phyloP scores from a whole-genome alignment of 2,888 invertebrate genomes.

The Plebejus anna region DNA sequence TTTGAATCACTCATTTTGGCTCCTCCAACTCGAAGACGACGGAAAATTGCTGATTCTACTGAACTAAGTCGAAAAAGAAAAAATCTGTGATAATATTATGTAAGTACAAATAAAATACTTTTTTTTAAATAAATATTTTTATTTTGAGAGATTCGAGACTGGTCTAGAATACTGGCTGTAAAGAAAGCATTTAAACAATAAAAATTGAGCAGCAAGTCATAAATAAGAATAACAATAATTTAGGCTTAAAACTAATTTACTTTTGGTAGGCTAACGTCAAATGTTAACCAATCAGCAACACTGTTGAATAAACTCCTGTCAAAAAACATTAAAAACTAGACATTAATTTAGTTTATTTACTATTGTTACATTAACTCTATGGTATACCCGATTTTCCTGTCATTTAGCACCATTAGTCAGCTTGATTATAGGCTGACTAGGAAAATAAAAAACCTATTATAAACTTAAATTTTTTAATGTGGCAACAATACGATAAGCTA shows the following conservation, averaged over 20 bases:
- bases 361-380: constrained; percentile 48
- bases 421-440: constrained; percentile 40
- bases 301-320: neutral
- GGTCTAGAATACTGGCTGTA: constrained; percentile 48
- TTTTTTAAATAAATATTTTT: neutral
- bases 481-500: neutral
- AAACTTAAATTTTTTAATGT: neutral
- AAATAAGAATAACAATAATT: constrained; percentile 5
- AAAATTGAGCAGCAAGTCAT: constrained; percentile 9
- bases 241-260: constrained; percentile 5
- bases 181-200: constrained; percentile 41
- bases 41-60: too few species aligned
- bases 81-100: neutral
- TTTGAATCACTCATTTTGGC: neutral
- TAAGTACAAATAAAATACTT: neutral
- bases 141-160: constrained; percentile 31
- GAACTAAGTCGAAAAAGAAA: neutral
- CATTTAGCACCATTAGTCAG: constrained; percentile 69
- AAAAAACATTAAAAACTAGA: neutral
- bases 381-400: constrained; percentile 43
- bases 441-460: neutral
- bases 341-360: constrained; percentile 26
- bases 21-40: too few species aligned
- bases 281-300: neutral
- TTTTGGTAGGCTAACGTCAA: neutral